Conservation (phyloP, 2,888 invertebrate genomes). For the Glyphotaelius pellucidus region DNA sequence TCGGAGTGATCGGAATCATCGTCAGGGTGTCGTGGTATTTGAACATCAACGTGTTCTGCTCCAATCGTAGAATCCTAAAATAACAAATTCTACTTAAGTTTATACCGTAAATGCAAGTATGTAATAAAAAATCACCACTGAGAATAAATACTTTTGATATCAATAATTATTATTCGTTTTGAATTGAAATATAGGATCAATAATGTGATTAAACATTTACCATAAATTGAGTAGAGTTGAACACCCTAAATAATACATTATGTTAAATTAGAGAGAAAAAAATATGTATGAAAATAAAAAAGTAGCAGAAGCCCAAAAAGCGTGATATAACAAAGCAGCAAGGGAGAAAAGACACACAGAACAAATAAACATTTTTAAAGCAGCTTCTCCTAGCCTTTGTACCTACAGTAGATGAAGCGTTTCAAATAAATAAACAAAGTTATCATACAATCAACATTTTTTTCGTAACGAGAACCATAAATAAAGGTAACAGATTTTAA, state of each 20-base stretch:
- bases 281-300: background rate
- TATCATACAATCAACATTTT: background rate
- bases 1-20: constrained; percentile 63
- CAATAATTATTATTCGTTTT: background rate
- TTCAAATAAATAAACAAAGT: background rate
- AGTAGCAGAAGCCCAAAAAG: background rate
- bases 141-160: background rate
- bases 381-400: background rate
- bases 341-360: background rate
- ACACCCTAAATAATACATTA: background rate
- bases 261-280: background rate
- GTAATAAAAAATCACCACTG: background rate
- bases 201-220: background rate
- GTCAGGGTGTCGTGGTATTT: constrained; percentile 57
- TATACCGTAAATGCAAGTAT: background rate
- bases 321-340: background rate
- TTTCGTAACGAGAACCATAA: background rate
- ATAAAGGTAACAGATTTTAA: background rate
- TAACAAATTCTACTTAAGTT: background rate
- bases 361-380: background rate
- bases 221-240: background rate
- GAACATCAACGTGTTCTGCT: constrained; percentile 47
- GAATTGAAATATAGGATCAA: background rate
- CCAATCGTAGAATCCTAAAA: constrained; percentile 48
- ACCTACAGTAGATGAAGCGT: background rate